Base-by-base conservation (phyloP, 2,888 invertebrate species). In the Cheilosia vernalis region DNA sequence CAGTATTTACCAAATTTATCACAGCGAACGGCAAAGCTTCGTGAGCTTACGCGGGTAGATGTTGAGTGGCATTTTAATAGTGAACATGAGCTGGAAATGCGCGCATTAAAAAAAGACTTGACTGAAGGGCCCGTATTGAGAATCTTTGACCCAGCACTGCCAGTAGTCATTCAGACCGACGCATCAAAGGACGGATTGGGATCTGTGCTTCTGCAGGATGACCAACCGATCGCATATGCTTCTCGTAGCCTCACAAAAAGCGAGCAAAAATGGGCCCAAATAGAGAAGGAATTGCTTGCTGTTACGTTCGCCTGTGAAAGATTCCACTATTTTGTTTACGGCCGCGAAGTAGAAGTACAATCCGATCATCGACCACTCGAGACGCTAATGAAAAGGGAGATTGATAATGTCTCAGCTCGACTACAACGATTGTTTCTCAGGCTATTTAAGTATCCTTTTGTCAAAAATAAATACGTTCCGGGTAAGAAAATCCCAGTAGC, bases 201-300 rank as follows among this genome's bases (percentile, higher is more conserved):
- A 33, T 33, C 33, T 2, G 33, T 33, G 10, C 33, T 33, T 9
- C 33, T 33, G 33, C 33, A 33, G 33, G 33, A 33, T 2, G 33
- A 33, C 33, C 33, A 33, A 33, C 33, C 33, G 33, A 33, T 33
- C 9, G 33, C 33, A 33, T 33, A 33, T 33, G 33, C 33, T 33
- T 33, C 33, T 33, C 33, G 33, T 33, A 33, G 10, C 10, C 10
- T 33, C 10, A 10, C 10, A 3, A 10, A 10, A 33, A 33, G 10
- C 10, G 10, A 10, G 3, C 10, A 10, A 10, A 10, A 10, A 10
- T 10, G 33, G 10, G 10, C 90, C 5, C 90, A 91, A 87, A 90
- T 91, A 13, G 90, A 91, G 87, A 90, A 91, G 86, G 89, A 91
- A 87, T 69, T 90, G 9, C 79, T 91, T 64, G 90, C 90, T 47